Base-by-base conservation (phyloP, 2,797 vertebrate genomes). In the Spizella passerina region DNA sequence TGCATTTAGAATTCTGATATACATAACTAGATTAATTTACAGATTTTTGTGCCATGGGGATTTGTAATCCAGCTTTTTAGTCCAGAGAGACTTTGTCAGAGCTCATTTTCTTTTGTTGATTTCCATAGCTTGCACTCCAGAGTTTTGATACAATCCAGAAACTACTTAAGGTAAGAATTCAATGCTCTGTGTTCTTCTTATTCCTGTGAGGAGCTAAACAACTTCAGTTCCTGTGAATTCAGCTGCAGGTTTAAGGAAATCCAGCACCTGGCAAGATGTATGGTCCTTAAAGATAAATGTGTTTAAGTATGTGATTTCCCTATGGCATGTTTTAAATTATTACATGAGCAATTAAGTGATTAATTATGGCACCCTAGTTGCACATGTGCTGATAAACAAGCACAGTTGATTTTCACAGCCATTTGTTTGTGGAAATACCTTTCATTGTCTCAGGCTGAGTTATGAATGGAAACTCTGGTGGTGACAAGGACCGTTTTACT, bases 91-190 rank as follows among this genome's bases (percentile, higher is more conserved):
- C 32, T 60, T 77, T 44, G 18, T 60, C 46, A 46, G 47, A 63
- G 16, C 82, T 96, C 41, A 32, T 59, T 95, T 29, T 95, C 39
- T 94, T 63, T 24, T 93, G 23, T 90, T 95, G 23, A 39, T 94
- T 65, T 93, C 84, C 24, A 38, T 89, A 99, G 99, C 98, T 99
- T 59, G 99, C 99, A 14, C 98, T 98, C 60, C 99, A 99, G 88
- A 99, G 98, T 90, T 99, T 99, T 94, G 98, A 98, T 82, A 99
- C 97, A 34, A 94, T 99, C 90, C 99, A 99, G 98, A 99, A 99
- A 79, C 98, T 99, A 14, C 97, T 99, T 8, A 99, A 99, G 99
- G 99, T 99, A 98, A 98, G 97, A 43, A 76, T 24, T 69, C 57
- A 38, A 0, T 63, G 29, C 29, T 30, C 24, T 82, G 10, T 64